These are phyloP conservation scores for human DNA, from an alignment of 2,113 vertebrate species.

Conservation along the genomic window GRCh38 chr3:30881001-30881500, in stretches of 20 bases:
- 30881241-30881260: not conserved
- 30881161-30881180: conserved; percentile 1
- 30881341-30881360: not conserved
- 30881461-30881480: not conserved
- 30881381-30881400: not conserved
- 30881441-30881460: not conserved
- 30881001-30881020: not conserved
- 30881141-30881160: conserved; percentile 6
- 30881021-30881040: not conserved
- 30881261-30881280: not conserved
- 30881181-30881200: conserved; percentile 18
- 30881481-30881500: not conserved
- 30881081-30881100: not conserved
- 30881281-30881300: not conserved
- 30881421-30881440: not conserved
- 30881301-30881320: not conserved
- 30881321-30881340: not conserved
- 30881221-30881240: not conserved
- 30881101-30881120: not conserved
- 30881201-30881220: not conserved
- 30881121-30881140: not conserved
- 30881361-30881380: not conserved
- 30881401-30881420: not conserved
- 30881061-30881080: not conserved
- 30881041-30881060: not conserved